Conservation (phyloP, 2,113 vertebrate species). For the Pygoscelis antarcticus region DNA sequence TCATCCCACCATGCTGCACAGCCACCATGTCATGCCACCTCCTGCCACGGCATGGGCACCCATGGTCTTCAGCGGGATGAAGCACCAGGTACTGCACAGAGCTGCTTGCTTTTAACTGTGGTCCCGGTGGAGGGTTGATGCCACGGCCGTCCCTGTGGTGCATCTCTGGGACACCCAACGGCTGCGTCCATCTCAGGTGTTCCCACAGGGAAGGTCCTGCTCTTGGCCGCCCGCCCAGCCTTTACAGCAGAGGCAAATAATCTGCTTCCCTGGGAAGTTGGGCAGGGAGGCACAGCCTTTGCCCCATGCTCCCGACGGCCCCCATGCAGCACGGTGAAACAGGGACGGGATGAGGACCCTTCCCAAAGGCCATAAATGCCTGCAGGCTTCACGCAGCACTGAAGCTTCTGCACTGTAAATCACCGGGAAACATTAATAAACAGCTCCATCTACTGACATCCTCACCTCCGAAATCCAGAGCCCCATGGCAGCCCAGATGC, state of each 20-base stretch:
- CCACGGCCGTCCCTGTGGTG: rapidly evolving
- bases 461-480: not conserved
- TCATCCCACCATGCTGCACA: not conserved
- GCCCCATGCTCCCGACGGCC: rapidly evolving
- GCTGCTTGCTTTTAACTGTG: not conserved
- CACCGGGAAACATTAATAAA: constrained; percentile 47
- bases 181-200: not conserved
- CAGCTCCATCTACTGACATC: constrained; percentile 74
- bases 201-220: not conserved
- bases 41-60: rapidly evolving
- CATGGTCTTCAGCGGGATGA: rapidly evolving
- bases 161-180: not conserved
- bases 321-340: rapidly evolving
- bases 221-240: not conserved
- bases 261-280: not conserved
- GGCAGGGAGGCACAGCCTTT: not conserved
- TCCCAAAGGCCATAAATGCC: not conserved
- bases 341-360: rapidly evolving
- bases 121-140: not conserved
- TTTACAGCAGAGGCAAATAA: not conserved
- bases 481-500: not conserved
- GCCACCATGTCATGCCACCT: not conserved
- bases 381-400: not conserved
- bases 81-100: not conserved
- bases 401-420: not conserved